These are phyloP conservation scores for Alviniconcha strummeri DNA, from an alignment of 2,888 invertebrate genomes.

Conservation along the genomic window DNA sequence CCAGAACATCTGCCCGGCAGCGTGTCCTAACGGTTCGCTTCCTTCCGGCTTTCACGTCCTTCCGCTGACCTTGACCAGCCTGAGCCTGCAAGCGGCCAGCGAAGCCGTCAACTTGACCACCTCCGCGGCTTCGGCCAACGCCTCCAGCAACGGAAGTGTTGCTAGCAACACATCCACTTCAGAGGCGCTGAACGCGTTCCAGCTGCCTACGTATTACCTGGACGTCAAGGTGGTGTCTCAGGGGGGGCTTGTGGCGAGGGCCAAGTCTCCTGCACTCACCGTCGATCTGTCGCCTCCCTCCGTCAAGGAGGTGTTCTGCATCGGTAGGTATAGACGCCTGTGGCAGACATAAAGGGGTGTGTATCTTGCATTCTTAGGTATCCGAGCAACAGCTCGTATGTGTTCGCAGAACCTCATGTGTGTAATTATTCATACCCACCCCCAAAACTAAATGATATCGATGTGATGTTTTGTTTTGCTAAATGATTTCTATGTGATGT, in stretches of 20 bases:
- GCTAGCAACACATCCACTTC: not conserved
- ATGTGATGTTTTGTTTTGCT: too few relatives aligned
- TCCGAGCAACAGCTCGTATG: too few relatives aligned
- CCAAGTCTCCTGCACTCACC: not conserved
- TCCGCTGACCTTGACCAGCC: not conserved
- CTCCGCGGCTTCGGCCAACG: not conserved
- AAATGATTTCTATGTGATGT: too few relatives aligned
- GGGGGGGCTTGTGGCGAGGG: not conserved
- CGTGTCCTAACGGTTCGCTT: conserved; percentile 11
- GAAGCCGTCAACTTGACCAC: not conserved
- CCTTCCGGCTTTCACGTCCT: not conserved
- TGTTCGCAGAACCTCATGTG: too few relatives aligned
- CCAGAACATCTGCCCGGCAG: conserved; percentile 23
- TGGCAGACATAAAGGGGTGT: too few relatives aligned
- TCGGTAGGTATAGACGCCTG: too few relatives aligned
- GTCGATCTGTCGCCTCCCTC: not conserved
- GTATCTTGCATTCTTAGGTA: too few relatives aligned
- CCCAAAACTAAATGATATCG: too few relatives aligned
- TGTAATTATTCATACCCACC: too few relatives aligned
- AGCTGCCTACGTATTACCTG: conserved; percentile 5
- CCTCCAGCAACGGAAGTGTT: not conserved
- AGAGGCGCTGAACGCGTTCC: not conserved
- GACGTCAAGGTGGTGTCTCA: not conserved
- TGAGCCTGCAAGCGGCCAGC: not conserved
- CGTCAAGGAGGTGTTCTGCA: not conserved